These are phyloP conservation scores for Leptinotarsa texana DNA, from an alignment of 1,140 invertebrate species.

Conservation along the genomic window DNA sequence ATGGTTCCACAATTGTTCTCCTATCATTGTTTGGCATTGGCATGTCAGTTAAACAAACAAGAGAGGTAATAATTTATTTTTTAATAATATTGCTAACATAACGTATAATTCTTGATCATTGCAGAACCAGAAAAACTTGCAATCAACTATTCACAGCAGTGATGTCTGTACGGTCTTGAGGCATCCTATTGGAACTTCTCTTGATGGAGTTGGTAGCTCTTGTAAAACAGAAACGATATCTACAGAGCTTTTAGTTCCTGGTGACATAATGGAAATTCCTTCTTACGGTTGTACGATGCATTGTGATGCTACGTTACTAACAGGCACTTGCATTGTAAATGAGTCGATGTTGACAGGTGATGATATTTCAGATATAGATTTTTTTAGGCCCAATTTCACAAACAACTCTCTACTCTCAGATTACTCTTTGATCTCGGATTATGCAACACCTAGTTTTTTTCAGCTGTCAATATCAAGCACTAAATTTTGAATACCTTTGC, in stretches of 20 bases:
- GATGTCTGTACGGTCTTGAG: slow-evolving; percentile 68
- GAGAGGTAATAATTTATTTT: slow-evolving; percentile 62
- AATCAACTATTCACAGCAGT: slow-evolving; percentile 70
- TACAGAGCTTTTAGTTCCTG: slow-evolving; percentile 74
- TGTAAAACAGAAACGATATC: slow-evolving; percentile 52
- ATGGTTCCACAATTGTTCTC: slow-evolving; percentile 81
- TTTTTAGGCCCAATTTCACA: no score
- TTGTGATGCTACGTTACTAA: slow-evolving; percentile 82
- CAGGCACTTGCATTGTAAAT: slow-evolving; percentile 90
- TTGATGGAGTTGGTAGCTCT: slow-evolving; percentile 32
- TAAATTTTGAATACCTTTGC: no score
- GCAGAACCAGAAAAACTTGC: slow-evolving; percentile 74
- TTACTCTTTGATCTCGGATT: no score
- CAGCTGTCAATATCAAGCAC: no score
- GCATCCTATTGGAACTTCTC: slow-evolving; percentile 41
- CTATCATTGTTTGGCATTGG: slow-evolving; percentile 86
- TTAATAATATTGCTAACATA: slow-evolving; percentile 9
- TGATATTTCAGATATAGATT: not conserved
- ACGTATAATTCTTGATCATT: slow-evolving; percentile 31
- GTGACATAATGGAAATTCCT: slow-evolving; percentile 81
- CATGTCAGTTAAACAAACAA: slow-evolving; percentile 81
- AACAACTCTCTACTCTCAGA: no score
- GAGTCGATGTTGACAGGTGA: slow-evolving; percentile 96
- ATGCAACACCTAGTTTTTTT: no score
- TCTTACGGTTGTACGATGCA: slow-evolving; percentile 78